These are phyloP conservation scores for Cetonia aurata DNA, from an alignment of 2,888 invertebrate species.

Conservation along the genomic window DNA sequence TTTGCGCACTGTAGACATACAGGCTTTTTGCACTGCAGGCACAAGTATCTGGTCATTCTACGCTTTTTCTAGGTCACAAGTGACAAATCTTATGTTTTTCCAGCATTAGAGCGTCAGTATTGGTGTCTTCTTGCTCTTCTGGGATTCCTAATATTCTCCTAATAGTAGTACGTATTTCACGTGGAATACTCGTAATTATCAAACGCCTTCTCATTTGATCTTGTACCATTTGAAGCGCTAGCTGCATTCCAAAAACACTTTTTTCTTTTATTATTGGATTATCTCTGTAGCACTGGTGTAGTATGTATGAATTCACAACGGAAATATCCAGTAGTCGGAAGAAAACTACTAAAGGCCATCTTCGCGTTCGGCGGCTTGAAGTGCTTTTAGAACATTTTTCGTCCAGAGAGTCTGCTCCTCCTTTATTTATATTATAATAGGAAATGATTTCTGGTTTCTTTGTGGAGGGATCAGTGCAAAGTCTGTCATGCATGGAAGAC, in stretches of 20 bases:
- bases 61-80: background rate
- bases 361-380: slow-evolving; percentile 50
- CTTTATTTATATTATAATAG: slow-evolving; percentile 40
- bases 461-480: slow-evolving; percentile 46
- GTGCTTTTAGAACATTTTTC: slow-evolving; percentile 36
- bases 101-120: background rate
- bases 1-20: slow-evolving; percentile 11
- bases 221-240: background rate
- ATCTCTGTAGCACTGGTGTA: too few relatives aligned
- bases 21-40: slow-evolving; percentile 15
- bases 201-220: slow-evolving; percentile 4
- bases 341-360: slow-evolving; percentile 54
- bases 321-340: slow-evolving; percentile 53
- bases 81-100: background rate
- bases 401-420: slow-evolving; percentile 39
- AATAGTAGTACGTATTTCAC: background rate
- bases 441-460: slow-evolving; percentile 43
- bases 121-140: background rate
- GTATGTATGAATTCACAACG: slow-evolving; percentile 49
- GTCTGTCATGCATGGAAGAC: slow-evolving; percentile 43
- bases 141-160: background rate
- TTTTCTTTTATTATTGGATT: too few relatives aligned
- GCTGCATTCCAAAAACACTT: slow-evolving; percentile 3
- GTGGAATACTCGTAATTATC: background rate
- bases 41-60: slow-evolving; percentile 9